Base-by-base conservation (phyloP, 2,113 vertebrate species). In the Atrichornis clamosus region DNA sequence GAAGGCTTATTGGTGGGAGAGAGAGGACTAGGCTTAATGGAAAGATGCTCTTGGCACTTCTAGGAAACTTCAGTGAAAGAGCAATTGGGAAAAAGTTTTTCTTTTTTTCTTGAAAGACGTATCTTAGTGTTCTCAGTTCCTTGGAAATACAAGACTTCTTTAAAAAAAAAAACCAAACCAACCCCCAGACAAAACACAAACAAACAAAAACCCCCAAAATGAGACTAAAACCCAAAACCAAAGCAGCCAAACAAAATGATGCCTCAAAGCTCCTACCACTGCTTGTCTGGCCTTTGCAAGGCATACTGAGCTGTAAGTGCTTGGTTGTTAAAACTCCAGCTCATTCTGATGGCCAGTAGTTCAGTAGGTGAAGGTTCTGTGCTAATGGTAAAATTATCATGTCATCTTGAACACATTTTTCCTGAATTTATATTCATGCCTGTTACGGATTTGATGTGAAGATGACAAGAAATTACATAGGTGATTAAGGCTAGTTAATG, bases 131-230 rank as follows among this genome's bases (percentile, higher is more conserved):
- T 63, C 14, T 58, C 4, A 18, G 15, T 89, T 84, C 9, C 15
- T 59, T 50, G 15, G 33, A 28, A 60, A 37, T 42, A 5, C 2
- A 50, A 52, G 12, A 14, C 19, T 65, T 35, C 6, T 24, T 52
- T 22, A 21, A 37, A 60, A 28, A 68, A 44, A 22, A 13, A 7
- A 15, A 42, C 16, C 21, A 49, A n/a, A 30, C 17, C 17, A 77
- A 59, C 5, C 0, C 0, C 19, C n/a, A n/a, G 32, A 10, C 14
- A 44, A 56, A 75, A 15, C 11, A 39, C 8, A 30, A 64, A 26
- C 8, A 30, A 64, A 26, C 4, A 35, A 28, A 49, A 39, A 28
- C 6, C 2, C 7, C 15, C 2, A 3, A 56, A n/a, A 58, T 37
- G 9, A 74, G 44, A 42, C 10, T 9, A 13, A 42, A 64, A 44